phyloP scores from a whole-genome alignment of 2,113 vertebrate species.

The Sebastes fasciatus region DNA sequence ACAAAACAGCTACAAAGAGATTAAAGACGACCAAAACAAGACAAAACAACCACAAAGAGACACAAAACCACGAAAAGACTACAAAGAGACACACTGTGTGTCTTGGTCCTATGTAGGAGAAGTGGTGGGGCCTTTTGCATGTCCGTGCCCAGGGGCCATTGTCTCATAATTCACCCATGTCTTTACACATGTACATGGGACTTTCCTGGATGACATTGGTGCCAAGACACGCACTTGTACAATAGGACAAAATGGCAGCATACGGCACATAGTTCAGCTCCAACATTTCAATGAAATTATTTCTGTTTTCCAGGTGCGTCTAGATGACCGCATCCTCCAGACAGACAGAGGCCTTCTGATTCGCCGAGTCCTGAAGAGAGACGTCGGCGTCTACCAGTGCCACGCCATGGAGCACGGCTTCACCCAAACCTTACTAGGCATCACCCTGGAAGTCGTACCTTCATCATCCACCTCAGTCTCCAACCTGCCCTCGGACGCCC shows the following conservation, averaged over 20 bases:
- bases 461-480: constrained; percentile 75
- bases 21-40: too few relatives aligned
- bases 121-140: too few relatives aligned
- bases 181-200: not conserved
- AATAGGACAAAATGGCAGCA: not conserved
- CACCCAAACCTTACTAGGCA: constrained; percentile 90
- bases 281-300: not conserved
- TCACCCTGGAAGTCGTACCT: constrained; percentile 89
- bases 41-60: too few relatives aligned
- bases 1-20: too few relatives aligned
- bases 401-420: constrained; percentile 93
- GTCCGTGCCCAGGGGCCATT: too few relatives aligned
- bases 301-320: constrained; percentile 82
- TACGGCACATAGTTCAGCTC: not conserved
- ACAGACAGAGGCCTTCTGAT: constrained; percentile 90
- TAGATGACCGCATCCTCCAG: constrained; percentile 87
- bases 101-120: too few relatives aligned
- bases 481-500: constrained; percentile 64
- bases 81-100: too few relatives aligned
- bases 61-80: too few relatives aligned
- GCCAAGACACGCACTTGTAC: not conserved
- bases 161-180: too few relatives aligned
- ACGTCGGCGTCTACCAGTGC: constrained; percentile 90
- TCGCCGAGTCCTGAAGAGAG: constrained; percentile 86
- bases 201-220: not conserved